Percentiles rank a stretch among this genome's conserved stretches.
These are phyloP conservation scores for silkworm (Bombyx mori) DNA, from an alignment of 1,140 invertebrate species.

Conservation along the genomic window DNA sequence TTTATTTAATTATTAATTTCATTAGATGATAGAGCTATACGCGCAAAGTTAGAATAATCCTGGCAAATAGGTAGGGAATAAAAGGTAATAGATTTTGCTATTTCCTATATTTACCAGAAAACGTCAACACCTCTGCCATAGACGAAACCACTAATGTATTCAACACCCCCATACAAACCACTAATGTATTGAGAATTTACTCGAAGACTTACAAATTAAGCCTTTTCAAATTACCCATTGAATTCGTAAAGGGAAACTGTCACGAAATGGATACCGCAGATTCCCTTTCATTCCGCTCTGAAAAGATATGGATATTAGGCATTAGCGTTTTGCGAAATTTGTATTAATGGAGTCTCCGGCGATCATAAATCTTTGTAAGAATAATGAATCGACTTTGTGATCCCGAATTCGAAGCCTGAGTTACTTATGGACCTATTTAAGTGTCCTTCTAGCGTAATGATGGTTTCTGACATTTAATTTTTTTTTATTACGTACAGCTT, in stretches of 20 bases:
- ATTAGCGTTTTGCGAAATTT: conserved; percentile 9
- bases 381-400: conserved; percentile 22
- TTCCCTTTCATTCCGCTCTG: too few relatives aligned
- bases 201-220: conserved; percentile 1
- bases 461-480: neutral
- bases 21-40: too few relatives aligned
- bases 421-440: conserved; percentile 15
- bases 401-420: conserved; percentile 10
- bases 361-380: conserved; percentile 20
- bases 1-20: too few relatives aligned
- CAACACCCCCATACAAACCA: neutral
- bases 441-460: conserved; percentile 2
- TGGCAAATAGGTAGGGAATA: too few relatives aligned
- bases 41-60: too few relatives aligned
- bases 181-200: neutral
- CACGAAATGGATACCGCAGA: too few relatives aligned
- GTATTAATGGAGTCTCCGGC: conserved; percentile 11
- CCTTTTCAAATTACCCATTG: neutral
- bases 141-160: too few relatives aligned
- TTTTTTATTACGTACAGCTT: too few relatives aligned
- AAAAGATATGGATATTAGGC: conserved; percentile 1
- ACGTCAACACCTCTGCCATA: too few relatives aligned
- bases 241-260: neutral
- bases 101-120: too few relatives aligned
- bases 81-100: too few relatives aligned